A percentile compares a stretch with the other conserved stretches of the same genome.
Evolutionary conservation across 2,113 vertebrate species (phyloP).

Genomic region (Speoplatyrhinus poulsoni): DNA sequence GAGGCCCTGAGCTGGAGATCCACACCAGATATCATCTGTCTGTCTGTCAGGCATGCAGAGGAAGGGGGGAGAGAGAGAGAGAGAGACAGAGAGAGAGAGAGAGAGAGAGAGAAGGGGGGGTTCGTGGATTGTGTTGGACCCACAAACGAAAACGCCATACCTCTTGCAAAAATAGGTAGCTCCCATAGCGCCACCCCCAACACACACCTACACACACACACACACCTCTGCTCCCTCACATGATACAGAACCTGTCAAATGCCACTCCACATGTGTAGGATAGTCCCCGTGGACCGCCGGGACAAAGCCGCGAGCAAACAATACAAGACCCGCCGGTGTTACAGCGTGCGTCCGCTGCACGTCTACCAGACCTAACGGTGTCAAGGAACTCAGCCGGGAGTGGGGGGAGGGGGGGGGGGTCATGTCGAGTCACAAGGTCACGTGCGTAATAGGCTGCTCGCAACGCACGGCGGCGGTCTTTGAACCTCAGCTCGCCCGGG

Average conservation of each 20-base stretch:
- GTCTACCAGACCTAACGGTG: constrained; percentile 12
- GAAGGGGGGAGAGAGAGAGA: constrained; percentile 54
- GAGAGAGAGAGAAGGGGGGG: constrained; percentile 6
- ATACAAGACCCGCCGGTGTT: constrained; percentile 38
- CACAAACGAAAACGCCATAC: constrained; percentile 53
- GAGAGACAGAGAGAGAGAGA: constrained; percentile 18
- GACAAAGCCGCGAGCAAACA: constrained; percentile 63
- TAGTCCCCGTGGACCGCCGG: constrained; percentile 50
- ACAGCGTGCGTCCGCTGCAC: constrained; percentile 4
- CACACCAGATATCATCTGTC: constrained; percentile 84
- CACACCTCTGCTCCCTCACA: constrained; percentile 36
- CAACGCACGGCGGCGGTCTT: constrained; percentile 32
- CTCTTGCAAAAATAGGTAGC: constrained; percentile 65
- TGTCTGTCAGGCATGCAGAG: constrained; percentile 78
- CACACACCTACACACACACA: background rate
- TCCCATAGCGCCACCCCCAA: constrained; percentile 31
- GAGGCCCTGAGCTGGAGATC: constrained; percentile 82
- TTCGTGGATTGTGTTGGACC: constrained; percentile 45
- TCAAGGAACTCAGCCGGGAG: constrained; percentile 15
- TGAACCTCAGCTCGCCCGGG: constrained; percentile 10
- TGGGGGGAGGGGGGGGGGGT: constrained; percentile 2
- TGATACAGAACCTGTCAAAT: constrained; percentile 62
- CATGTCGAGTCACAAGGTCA: constrained; percentile 39
- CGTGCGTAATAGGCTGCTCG: constrained; percentile 1
- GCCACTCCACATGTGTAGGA: constrained; percentile 66